Base-by-base conservation (phyloP, 1,140 invertebrate species). In the Sitophilus oryzae region DNA sequence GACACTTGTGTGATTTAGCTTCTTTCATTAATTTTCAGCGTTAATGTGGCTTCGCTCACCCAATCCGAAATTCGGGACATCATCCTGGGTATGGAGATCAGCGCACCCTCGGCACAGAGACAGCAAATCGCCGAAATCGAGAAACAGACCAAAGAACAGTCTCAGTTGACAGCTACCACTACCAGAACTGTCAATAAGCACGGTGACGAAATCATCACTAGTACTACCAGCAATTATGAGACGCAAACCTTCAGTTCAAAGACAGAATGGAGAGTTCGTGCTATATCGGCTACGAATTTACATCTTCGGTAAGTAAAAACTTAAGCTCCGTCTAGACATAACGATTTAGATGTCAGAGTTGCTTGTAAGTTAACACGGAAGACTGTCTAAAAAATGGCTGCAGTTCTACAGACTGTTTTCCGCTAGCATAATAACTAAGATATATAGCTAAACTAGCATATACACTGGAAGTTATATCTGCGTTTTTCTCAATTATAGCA, bases 121-220 rank as follows among this genome's bases (percentile, higher is more conserved):
- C 96, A 99, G 72, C 96, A 99, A 74, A 99, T 99, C 61, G 96
- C 96, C 1, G 97, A 99, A 74, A 99, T 99, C 65, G 97, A 99
- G 73, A 99, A 99, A 71, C 96, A 99, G 75, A 99, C 96, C 4
- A 99, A 99, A 70, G 96, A 99, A 73, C 96, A 99, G 71, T 95
- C 92, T 10, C 96, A 98, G 67, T 75, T 99, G 1, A 98, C 96
- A 0, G 95, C 96, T 0, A 99, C 96, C 0, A 99, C 96, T 0
- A 99, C 97, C 0, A 78, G 93, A 50, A 98, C 96, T 0, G 95
- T 98, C 5, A 99, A 99, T 74, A 99, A 99, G 72, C 96, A 99
- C 67, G 96, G 96, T 10, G 97, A 99, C 69, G 96, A 99, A 77
- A 99, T 99, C 59, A 98, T 99, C 51, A 98, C 96, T 0, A 92